A percentile compares a stretch with the other conserved stretches of the same genome.
These are phyloP conservation scores for Ochlodes sylvanus DNA, from an alignment of 2,888 invertebrate genomes.

Conservation along the genomic window DNA sequence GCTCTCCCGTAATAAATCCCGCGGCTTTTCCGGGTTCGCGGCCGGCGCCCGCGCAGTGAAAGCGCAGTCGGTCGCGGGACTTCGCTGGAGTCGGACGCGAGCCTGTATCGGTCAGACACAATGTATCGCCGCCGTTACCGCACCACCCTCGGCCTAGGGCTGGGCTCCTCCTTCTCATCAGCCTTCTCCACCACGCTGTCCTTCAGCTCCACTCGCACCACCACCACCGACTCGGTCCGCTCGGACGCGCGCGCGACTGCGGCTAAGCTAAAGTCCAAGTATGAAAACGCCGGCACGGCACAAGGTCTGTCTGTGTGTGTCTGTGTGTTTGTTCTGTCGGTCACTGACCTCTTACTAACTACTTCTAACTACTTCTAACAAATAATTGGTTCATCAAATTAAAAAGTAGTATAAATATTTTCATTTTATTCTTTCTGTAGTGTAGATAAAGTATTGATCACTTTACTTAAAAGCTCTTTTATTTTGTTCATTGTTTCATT, in stretches of 20 bases:
- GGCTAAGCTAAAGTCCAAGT: slow-evolving; percentile 80
- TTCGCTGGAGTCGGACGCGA: slow-evolving; percentile 57
- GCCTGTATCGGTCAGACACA: slow-evolving; percentile 20
- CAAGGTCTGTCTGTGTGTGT: slow-evolving; percentile 68
- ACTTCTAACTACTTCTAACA: too few relatives aligned
- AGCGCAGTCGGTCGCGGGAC: slow-evolving; percentile 65
- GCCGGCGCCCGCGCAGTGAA: slow-evolving; percentile 62
- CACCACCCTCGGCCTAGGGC: slow-evolving; percentile 76
- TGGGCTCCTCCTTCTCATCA: slow-evolving; percentile 76
- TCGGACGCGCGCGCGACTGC: slow-evolving; percentile 79
- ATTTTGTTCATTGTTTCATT: too few relatives aligned
- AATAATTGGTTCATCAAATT: too few relatives aligned
- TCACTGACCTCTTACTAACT: slow-evolving; percentile 14
- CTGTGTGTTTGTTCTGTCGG: slow-evolving; percentile 32
- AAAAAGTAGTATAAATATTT: not conserved
- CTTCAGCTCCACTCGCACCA: slow-evolving; percentile 49
- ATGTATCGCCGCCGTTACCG: slow-evolving; percentile 82
- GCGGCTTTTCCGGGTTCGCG: slow-evolving; percentile 73
- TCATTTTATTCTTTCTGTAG: not conserved
- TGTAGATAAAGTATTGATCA: too few relatives aligned
- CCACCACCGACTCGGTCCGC: slow-evolving; percentile 65
- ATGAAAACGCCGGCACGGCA: slow-evolving; percentile 78
- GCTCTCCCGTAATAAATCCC: slow-evolving; percentile 75
- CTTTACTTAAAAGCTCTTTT: too few relatives aligned
- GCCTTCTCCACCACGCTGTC: slow-evolving; percentile 70